These are phyloP conservation scores for Leptoteleia sp. DNA, from an alignment of 1,140 invertebrate genomes.

Conservation along the genomic window DNA sequence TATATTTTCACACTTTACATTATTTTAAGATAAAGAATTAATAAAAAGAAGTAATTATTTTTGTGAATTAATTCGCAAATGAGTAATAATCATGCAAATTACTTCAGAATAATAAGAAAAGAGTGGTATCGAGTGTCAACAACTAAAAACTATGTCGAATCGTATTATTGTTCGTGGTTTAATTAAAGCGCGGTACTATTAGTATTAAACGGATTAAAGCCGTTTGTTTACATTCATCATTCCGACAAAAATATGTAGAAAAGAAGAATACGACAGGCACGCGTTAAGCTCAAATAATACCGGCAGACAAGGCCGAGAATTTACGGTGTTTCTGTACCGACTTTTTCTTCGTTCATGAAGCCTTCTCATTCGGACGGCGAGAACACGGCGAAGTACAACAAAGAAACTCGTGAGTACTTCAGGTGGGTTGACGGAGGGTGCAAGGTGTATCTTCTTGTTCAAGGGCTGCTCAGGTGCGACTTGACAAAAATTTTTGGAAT, in stretches of 20 bases:
- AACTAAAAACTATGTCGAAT: slow-evolving; percentile 41
- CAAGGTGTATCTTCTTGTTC: slow-evolving; percentile 23
- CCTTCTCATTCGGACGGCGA: slow-evolving; percentile 38
- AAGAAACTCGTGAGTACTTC: slow-evolving; percentile 62
- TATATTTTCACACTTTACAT: too few relatives aligned
- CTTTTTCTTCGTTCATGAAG: slow-evolving; percentile 61
- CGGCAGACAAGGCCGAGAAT: slow-evolving; percentile 66
- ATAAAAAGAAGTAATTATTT: too few relatives aligned
- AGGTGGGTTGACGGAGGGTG: slow-evolving; percentile 33
- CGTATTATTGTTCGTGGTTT: slow-evolving; percentile 60
- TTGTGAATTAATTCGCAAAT: too few relatives aligned
- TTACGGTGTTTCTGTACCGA: slow-evolving; percentile 61
- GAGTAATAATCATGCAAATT: slow-evolving; percentile 9
- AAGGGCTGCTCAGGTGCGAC: slow-evolving; percentile 25
- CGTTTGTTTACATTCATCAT: slow-evolving; percentile 69
- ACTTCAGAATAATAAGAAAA: slow-evolving; percentile 12
- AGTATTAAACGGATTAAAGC: slow-evolving; percentile 74
- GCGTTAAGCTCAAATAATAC: slow-evolving; percentile 73
- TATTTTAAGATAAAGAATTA: too few relatives aligned
- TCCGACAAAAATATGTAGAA: slow-evolving; percentile 35
- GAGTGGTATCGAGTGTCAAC: slow-evolving; percentile 12
- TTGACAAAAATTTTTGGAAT: slow-evolving; percentile 5
- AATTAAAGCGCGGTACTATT: slow-evolving; percentile 71
- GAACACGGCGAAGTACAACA: slow-evolving; percentile 48
- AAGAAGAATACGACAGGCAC: slow-evolving; percentile 54